A percentile compares a stretch with the other conserved stretches of the same genome.
These are phyloP conservation scores for Orestias chungarensis DNA, from an alignment of 2,797 vertebrate genomes.

Conservation along the genomic window DNA sequence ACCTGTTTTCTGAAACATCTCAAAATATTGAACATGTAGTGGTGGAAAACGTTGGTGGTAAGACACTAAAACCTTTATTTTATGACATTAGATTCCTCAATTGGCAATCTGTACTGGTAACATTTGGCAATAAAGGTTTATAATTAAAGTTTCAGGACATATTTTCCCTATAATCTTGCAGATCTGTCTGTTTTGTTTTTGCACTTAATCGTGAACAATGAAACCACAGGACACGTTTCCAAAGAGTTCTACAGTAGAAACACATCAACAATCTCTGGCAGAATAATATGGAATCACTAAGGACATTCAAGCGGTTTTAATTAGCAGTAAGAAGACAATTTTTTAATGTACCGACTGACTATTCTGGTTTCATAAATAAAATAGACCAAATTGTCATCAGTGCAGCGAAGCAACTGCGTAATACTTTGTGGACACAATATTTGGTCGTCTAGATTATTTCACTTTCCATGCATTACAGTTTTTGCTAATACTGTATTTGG, in stretches of 20 bases:
- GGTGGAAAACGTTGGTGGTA: neutral
- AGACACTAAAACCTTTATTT: neutral
- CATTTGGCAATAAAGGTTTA: neutral
- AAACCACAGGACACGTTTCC: neutral
- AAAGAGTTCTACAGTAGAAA: no score
- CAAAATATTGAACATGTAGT: neutral
- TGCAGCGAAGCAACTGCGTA: neutral
- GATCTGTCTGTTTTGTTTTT: neutral
- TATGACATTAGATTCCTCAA: no score
- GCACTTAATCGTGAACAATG: neutral
- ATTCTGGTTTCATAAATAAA: neutral
- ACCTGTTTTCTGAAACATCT: neutral
- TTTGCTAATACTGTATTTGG: no score
- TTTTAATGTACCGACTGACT: neutral
- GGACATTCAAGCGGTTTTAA: neutral
- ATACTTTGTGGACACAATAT: neutral
- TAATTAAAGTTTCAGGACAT: neutral
- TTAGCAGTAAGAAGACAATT: neutral
- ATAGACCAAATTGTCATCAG: neutral
- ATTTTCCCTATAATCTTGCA: neutral
- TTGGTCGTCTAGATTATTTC: neutral
- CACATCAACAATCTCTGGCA: no score
- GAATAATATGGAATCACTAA: neutral
- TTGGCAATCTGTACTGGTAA: neutral
- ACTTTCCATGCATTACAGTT: no score